A percentile compares a stretch with the other conserved stretches of the same genome.
Conservation (phyloP, 1,140 invertebrate genomes). For the Portunus trituberculatus region DNA sequence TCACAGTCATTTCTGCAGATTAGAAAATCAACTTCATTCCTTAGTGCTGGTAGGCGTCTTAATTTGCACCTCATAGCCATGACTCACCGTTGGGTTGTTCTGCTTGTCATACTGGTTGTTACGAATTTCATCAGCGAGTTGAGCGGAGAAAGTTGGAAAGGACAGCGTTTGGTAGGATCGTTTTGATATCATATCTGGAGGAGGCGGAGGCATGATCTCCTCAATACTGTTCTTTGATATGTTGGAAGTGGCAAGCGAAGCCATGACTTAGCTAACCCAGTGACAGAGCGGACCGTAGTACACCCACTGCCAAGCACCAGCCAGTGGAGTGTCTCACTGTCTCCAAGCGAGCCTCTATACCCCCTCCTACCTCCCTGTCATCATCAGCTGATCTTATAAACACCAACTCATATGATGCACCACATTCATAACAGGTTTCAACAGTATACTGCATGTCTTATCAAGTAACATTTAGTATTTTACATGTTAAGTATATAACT, state of each 20-base stretch:
- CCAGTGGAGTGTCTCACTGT: background rate
- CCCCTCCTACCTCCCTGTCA: background rate
- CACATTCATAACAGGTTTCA: background rate
- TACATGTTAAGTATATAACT: no score
- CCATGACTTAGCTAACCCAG: background rate
- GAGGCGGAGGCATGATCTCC: background rate
- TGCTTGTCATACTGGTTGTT: background rate
- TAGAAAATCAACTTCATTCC: background rate
- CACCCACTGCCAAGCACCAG: background rate
- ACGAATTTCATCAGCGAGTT: background rate
- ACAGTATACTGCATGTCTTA: no score
- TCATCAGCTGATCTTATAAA: background rate
- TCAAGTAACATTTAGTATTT: no score
- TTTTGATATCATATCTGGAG: background rate
- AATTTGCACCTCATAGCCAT: background rate
- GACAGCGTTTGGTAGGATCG: background rate
- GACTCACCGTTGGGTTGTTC: constrained; percentile 35
- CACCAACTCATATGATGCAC: background rate
- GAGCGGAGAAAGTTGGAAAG: background rate
- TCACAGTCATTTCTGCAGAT: background rate
- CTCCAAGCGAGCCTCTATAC: background rate
- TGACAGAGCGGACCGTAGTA: background rate
- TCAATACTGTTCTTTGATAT: background rate
- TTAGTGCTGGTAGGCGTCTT: background rate
- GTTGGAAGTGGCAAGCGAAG: background rate